Evolutionary conservation across 2,113 vertebrate species (phyloP), one percentile per base, ranked within the genome.

Genomic region (Calonectris borealis): DNA sequence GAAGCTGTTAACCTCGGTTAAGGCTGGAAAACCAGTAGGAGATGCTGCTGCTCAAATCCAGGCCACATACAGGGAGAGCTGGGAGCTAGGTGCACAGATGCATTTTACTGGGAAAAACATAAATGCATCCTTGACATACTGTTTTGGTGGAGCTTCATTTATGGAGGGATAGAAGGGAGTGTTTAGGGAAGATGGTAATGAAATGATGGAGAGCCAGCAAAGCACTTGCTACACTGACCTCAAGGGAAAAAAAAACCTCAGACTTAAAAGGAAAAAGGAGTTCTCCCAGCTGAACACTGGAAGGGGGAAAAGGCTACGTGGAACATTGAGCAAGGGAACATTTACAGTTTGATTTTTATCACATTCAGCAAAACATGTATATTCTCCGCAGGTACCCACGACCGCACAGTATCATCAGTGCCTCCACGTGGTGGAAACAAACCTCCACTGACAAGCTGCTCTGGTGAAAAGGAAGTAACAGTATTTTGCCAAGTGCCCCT

Each of bases 341-440:
- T 52, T 78, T 46, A 46, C 2, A 3, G 34, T 64, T 82, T 69
- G 36, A 32, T 60, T 86, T 83, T 62, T 78, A 80, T 24, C 3
- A 2, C 29, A 29, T 27, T 68, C 72, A 88, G 68, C 22, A 32
- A 77, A 83, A 88, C 13, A 1, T 5, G 12, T 27, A 32, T 22
- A 13, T 3, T 76, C 55, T 71, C 3, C 0, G 7, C 29, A 68
- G 84, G 72, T 40, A 55, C 1, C 4, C 40, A 29, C 0, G 8
- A 55, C 48, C 29, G 36, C 52, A n/a, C 22, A 78, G 36, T 4
- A 64, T 11, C 68, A 71, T 14, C 72, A 38, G 31, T 72, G 70
- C 77, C 69, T 91, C 71, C 83, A 7, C 3, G 36, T 73, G 77
- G 72, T 16, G n/a, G 75, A 65, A 94, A 92, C 62, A 77, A 71